These are phyloP conservation scores for Hybognathus amarus DNA, from an alignment of 2,797 vertebrate species.

Conservation along the genomic window DNA sequence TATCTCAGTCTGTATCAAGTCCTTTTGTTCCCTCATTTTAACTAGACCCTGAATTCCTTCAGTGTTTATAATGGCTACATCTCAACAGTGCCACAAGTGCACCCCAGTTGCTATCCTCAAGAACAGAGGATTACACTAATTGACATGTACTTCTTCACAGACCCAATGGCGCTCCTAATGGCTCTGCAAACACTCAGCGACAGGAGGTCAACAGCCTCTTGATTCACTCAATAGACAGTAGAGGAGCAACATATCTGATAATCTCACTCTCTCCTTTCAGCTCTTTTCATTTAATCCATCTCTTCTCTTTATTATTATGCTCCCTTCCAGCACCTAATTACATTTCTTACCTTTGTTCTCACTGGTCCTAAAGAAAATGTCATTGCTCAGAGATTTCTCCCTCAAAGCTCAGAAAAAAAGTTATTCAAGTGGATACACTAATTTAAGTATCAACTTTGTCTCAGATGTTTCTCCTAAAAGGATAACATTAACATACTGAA, in stretches of 20 bases:
- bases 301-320: constrained; percentile 3
- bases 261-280: background rate
- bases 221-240: constrained; percentile 66
- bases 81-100: constrained; percentile 91
- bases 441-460: background rate
- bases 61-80: constrained; percentile 88
- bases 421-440: background rate
- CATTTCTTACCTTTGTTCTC: background rate
- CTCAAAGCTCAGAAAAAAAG: background rate
- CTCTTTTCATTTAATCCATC: background rate
- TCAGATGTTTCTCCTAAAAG: background rate
- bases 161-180: constrained; percentile 84
- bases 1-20: background rate
- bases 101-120: constrained; percentile 66
- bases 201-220: constrained; percentile 88
- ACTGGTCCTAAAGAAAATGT: background rate
- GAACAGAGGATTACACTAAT: constrained; percentile 65
- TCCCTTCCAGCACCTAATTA: background rate
- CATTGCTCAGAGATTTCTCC: background rate
- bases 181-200: constrained; percentile 88
- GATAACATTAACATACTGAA: background rate
- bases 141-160: constrained; percentile 88
- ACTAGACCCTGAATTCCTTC: constrained; percentile 58
- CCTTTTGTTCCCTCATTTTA: background rate
- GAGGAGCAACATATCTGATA: constrained; percentile 10